These are phyloP conservation scores for Oceanites oceanicus DNA, from an alignment of 2,113 vertebrate genomes.

Conservation along the genomic window DNA sequence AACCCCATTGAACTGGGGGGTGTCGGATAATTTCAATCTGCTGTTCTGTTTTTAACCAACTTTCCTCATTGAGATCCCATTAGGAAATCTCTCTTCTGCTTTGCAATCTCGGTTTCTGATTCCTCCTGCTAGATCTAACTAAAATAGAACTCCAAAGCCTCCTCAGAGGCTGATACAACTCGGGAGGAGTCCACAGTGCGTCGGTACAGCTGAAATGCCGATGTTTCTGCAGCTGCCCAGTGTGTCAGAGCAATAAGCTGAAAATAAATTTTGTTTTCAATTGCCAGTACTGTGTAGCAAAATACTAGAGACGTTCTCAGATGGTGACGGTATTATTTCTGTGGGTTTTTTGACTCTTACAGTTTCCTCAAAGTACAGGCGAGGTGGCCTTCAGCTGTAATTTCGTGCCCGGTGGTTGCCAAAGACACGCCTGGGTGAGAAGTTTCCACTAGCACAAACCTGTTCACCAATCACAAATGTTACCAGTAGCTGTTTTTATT, in stretches of 20 bases:
- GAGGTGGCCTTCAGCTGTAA: neutral
- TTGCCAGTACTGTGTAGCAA: neutral
- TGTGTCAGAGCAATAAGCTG: neutral
- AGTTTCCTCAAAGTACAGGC: neutral
- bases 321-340: neutral
- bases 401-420: neutral
- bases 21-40: neutral
- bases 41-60: neutral
- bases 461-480: neutral
- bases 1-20: rapidly evolving
- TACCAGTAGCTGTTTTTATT: neutral
- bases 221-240: neutral
- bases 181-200: rapidly evolving
- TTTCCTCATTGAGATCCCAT: neutral
- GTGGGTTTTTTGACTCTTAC: neutral
- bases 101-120: neutral
- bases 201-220: neutral
- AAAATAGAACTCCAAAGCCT: neutral
- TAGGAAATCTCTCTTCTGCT: neutral
- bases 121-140: neutral
- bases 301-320: neutral
- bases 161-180: neutral
- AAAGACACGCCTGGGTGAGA: neutral
- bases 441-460: too few species aligned
- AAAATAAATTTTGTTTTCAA: neutral